Evolutionary conservation across 2,888 invertebrate genomes (phyloP), one percentile per base, ranked within the genome.

Genomic region (Atrina japonica): DNA sequence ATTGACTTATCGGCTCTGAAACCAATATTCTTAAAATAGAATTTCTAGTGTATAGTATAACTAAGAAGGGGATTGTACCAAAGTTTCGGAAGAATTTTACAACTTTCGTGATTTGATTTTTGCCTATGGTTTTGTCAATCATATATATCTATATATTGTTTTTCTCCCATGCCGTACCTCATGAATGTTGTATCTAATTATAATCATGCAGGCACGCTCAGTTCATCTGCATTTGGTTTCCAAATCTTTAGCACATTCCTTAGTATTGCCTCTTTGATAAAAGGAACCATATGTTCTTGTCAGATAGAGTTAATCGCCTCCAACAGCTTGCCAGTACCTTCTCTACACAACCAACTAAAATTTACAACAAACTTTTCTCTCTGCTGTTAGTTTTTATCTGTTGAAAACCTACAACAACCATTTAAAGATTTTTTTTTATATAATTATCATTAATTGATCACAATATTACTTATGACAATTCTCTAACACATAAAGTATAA

Each of bases 221-320:
- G 18, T 56, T 40, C 56, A 56, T 27, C 56, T 56, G 35, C 56
- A 56, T 56, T 30, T 56, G 56, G 56, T 29, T 56, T 56, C 40
- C 40, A 56, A 30, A 56, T 56, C 40, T 52, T 56, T 30, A 40
- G 40, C 40, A 35, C 56, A 56, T 56, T 56, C 56, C 56, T 14
- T 3, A 16, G 52, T 52, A 23, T 52, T 40, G 23, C 9, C 56
- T 23, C 23, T 40, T 18, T 35, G 56, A 56, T 56, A 56, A 56
- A 56, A 40, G 35, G 40, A 56, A 56, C 56, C 56, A 56, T 56
- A 56, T 56, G 56, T 35, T 56, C 56, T 21, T 35, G 40, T 40
- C 18, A 56, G 40, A 35, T 40, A 27, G 35, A 56, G 56, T 40
- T 56, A 56, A 56, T 56, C 11, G 35, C 35, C 35, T 35, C 56